Evolutionary conservation across 2,797 vertebrate genomes (phyloP), one percentile per base, ranked within the genome.

Genomic region (Poecilia velifera): DNA sequence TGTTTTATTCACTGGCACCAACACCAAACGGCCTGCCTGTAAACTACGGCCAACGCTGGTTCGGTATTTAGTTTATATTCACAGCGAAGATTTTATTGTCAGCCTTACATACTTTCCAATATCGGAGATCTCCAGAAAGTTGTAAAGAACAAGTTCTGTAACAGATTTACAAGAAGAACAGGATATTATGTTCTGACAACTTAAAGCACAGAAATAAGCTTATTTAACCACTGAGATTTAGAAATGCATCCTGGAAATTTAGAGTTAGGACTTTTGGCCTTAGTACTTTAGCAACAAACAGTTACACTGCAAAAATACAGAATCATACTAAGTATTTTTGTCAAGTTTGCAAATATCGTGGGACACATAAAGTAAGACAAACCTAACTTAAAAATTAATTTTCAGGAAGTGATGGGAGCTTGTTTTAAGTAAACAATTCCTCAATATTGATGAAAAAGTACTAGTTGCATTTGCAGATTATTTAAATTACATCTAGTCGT

Each of bases 1-100:
- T 83, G 73, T 77, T 72, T 57, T 43, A 72, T 45, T 76, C 51
- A 59, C 16, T 74, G 22, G 45, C 55, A 57, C 55, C 39, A 16
- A 36, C 6, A 51, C 72, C 78, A 51, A 68, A 28, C 39, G 25
- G 25, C 72, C 51, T 53, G 55, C 18, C 22, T 16, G 6, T 28
- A 46, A 64, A 46, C 13, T 51, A 73, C 43, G 66, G 51, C 7
- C 20, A 72, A 28, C 31, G 31, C 12, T 53, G 34, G n/a, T 31
- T 36, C 6, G 72, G 72, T 74, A 45, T 79, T 45, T 74, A 36
- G 10, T 10, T 66, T 77, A 76, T 31, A 53, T 73, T 74, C 55
- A 55, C 53, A 76, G 72, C 34, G 7, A 1, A 0, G 6, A 10
- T 81, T 34, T 75, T 73, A 47, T 73, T 25, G 55, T 70, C 46